Base-by-base conservation (phyloP, 2,888 invertebrate genomes). In the Eupithecia abbreviata region DNA sequence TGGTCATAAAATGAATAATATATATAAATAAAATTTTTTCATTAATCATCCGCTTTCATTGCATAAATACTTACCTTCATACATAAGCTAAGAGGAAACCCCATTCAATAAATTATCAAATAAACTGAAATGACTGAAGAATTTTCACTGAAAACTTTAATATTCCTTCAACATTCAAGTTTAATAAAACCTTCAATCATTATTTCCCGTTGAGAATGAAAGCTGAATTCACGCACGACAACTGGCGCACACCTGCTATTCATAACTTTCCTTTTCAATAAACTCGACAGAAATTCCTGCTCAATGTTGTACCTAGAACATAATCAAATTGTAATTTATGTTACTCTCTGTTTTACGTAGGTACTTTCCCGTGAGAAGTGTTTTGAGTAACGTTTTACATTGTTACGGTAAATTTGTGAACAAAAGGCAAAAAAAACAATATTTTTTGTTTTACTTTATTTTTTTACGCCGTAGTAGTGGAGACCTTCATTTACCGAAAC, bases 241-340 rank as follows among this genome's bases (percentile, higher is more conserved):
- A 88, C 84, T 88, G 82, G 78, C 80, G 75, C 82, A 80, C 91
- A 90, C 90, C 90, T 91, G 91, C 84, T 87, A 83, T 85, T 85
- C 84, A 78, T 81, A 89, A 91, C 89, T 91, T 91, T 91, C 89
- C 90, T 89, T 90, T 90, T 91, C 90, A 90, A 90, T 91, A 89
- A 91, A 87, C 89, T 85, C 87, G 82, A 82, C 84, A 78, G 77
- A 83, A 83, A 83, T 83, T 84, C 73, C 75, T 77, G 83, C 69
- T 74, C 65, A 70, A 76, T 85, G 82, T 84, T 84, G 76, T 78
- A 79, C 73, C 76, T 74, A 71, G 83, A 83, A 82, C 79, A 80
- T 82, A 84, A 77, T 84, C 79, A 83, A 83, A 87, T 84, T 83
- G 82, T 83, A 79, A 85, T 85, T 82, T 84, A 84, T 83, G 82